Evolutionary conservation across 2,797 vertebrate species (phyloP).

Genomic region (Syngnathus rostellatus): DNA sequence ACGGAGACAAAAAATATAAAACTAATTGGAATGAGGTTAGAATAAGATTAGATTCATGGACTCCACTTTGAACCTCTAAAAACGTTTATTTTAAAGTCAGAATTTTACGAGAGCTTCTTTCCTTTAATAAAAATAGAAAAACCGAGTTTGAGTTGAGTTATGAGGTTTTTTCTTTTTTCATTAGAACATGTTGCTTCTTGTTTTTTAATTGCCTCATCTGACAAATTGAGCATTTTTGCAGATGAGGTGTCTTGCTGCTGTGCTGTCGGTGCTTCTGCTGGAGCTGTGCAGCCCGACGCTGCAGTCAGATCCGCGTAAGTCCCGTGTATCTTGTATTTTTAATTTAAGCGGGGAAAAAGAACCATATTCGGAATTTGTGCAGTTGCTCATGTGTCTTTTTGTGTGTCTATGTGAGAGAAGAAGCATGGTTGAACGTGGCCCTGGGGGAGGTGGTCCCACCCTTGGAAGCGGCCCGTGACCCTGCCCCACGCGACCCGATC

Average conservation of each 20-base stretch:
- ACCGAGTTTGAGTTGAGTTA: too few relatives aligned
- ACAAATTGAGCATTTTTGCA: conserved; percentile 16
- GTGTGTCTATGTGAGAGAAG: conserved; percentile 18
- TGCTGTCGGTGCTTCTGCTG: conserved; percentile 35
- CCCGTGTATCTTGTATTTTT: conserved; percentile 18
- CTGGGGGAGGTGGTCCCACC: conserved; percentile 50
- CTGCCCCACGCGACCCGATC: conserved; percentile 12
- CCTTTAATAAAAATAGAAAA: too few relatives aligned
- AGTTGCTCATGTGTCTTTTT: background rate
- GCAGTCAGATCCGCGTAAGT: conserved; percentile 19
- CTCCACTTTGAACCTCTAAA: too few relatives aligned
- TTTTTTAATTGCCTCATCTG: background rate
- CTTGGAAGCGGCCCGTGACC: conserved; percentile 16
- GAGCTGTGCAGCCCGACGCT: conserved; percentile 41
- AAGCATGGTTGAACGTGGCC: conserved; percentile 42
- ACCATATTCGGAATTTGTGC: too few relatives aligned
- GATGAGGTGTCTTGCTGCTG: conserved; percentile 48
- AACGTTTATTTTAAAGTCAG: background rate
- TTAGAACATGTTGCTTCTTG: background rate
- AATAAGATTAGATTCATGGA: too few relatives aligned
- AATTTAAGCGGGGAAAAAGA: too few relatives aligned
- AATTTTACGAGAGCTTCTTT: too few relatives aligned
- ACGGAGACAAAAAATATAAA: background rate
- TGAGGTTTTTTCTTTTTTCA: too few relatives aligned
- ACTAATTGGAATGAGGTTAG: too few relatives aligned